These are phyloP conservation scores for Troglohyphantes excavatus DNA, from an alignment of 2,888 invertebrate genomes.

Conservation along the genomic window DNA sequence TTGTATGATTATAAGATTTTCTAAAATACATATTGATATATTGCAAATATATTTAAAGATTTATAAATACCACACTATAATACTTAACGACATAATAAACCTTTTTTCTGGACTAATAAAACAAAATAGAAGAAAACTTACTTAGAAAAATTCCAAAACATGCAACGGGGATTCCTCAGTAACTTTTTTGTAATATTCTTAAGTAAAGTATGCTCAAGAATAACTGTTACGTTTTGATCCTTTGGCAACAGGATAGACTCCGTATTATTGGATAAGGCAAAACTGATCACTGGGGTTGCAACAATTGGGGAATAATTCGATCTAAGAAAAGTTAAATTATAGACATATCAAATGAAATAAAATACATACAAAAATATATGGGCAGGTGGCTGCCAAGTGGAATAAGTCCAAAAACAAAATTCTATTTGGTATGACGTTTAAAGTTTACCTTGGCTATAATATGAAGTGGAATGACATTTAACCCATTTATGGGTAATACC, in stretches of 20 bases:
- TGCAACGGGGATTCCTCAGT: constrained; percentile 40
- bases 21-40: background rate
- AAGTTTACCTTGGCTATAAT: no score
- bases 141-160: constrained; percentile 75
- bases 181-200: background rate
- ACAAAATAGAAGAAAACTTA: constrained; percentile 4
- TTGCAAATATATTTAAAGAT: no score
- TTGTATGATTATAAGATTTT: background rate
- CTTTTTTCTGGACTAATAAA: no score
- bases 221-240: constrained; percentile 38
- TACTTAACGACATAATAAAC: background rate
- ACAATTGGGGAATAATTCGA: background rate
- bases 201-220: constrained; percentile 26
- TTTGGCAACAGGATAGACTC: constrained; percentile 38
- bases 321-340: background rate
- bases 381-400: no score
- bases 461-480: no score
- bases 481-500: no score
- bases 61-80: no score
- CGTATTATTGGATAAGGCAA: constrained; percentile 47
- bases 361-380: background rate
- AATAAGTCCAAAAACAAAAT: no score
- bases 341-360: background rate
- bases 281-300: constrained; percentile 55
- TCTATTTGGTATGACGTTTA: no score